Evolutionary conservation across 2,113 vertebrate species (phyloP), one percentile per base, ranked within the genome.

Genomic region (Heterotis niloticus): DNA sequence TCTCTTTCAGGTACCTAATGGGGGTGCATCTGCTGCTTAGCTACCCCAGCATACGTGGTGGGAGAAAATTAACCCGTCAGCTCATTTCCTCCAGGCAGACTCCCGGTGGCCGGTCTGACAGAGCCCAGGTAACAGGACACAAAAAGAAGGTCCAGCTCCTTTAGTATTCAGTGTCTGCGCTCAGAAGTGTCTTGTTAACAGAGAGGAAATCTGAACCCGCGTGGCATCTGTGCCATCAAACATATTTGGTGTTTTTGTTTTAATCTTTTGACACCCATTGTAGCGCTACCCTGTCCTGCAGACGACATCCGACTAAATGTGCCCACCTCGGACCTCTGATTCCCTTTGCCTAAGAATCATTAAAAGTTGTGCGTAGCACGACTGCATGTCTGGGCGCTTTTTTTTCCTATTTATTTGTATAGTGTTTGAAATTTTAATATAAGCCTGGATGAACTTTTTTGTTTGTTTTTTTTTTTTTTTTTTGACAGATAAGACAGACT

Each of bases 401-500:
- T 34, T 24, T 44, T n/a, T n/a, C n/a, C 56, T 77, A 28, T 77
- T 69, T 65, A n/a, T 5, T 1, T 76, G 52, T 76, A 51, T 0
- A 1, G 9, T 85, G 78, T 86, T 85, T 84, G 82, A 77, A 83
- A 16, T 81, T 88, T 86, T 80, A 84, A 84, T 76, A 11, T 17
- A 23, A 76, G 56, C 23, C 79, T 82, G 79, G 87, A 80, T 85
- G 29, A 87, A 78, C 20, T 59, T 81, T 64, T 76, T 86, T 76
- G 62, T 65, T 62, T 70, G 34, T n/a, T 68, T 26, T 70, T 34
- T 90, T 84, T 29, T 67, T 57, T 67, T 77, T 59, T 74, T 75
- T 91, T 76, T 86, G 28, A 70, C 77, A 18, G 75, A 64, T 66
- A 60, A 75, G 67, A 83, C 78, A 88, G 84, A 88, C 77, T 82